Base-by-base conservation (phyloP, 2,888 invertebrate genomes). In the Pinctada fucata region DNA sequence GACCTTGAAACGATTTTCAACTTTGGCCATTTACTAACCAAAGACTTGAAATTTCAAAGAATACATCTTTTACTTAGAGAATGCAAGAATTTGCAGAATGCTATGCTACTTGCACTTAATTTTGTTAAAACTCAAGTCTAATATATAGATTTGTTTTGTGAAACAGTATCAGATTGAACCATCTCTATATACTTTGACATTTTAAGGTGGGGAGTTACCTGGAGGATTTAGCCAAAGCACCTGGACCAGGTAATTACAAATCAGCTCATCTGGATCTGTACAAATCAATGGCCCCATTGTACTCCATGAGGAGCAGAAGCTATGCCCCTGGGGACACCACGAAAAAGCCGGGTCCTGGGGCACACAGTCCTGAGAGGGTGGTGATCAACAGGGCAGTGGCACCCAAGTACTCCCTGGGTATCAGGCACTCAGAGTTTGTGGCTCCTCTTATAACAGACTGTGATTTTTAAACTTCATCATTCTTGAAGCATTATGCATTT, bases 331-430 rank as follows among this genome's bases (percentile, higher is more conserved):
- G 94, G 10, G 96, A 97, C 92, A 95, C 95, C 83, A 95, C 96
- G 63, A 94, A 94, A 88, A 96, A 96, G 91, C 97, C 97, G 48
- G 98, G 97, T 82, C 98, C 98, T 79, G 98, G 97, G 87, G 96
- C 97, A 82, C 97, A 98, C 93, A 96, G 95, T 84, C 97, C 97
- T n/a, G 98, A 98, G 94, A 97, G 97, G 95, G 98, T 97, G 93
- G 85, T 84, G 79, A 85, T 86, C 47, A 87, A 84, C 74, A 78
- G 78, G 31, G 78, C 69, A n/a, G 76, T 82, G 10, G 86, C 90
- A 10, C 93, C 93, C 3, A 84, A 86, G 65, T 91, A 90, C 84
- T 91, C 91, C 69, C 92, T 93, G 77, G 93, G 93, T 5, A 90
- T 93, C 75, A 89, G 92, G 50, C 93, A 93, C 84, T 91, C 92